phyloP scores from a whole-genome alignment of 1,140 invertebrate species.

The Papilio glaucus region DNA sequence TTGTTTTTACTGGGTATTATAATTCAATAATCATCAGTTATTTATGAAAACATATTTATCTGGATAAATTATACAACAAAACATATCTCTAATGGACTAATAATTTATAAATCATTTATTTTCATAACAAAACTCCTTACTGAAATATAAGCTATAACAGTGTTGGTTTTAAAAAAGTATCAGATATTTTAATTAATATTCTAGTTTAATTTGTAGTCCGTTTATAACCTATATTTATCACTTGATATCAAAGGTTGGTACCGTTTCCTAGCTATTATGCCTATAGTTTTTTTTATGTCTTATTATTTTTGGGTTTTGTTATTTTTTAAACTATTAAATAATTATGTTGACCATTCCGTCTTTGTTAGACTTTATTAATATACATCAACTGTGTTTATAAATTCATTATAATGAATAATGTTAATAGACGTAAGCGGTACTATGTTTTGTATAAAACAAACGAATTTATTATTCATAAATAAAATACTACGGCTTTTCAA shows the following conservation, averaged over 20 bases:
- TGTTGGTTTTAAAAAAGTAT: background rate
- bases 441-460: slow-evolving; percentile 33
- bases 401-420: slow-evolving; percentile 23
- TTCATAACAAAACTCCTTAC: background rate
- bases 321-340: slow-evolving; percentile 30
- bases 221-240: slow-evolving; percentile 20
- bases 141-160: background rate
- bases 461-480: slow-evolving; percentile 38
- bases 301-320: slow-evolving; percentile 32
- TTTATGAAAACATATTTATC: background rate
- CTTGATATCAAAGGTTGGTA: slow-evolving; percentile 6
- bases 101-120: background rate
- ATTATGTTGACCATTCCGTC: slow-evolving; percentile 39
- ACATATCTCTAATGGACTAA: too few species aligned
- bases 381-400: slow-evolving; percentile 10
- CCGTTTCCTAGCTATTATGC: slow-evolving; percentile 29
- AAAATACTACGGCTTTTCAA: slow-evolving; percentile 26
- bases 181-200: background rate
- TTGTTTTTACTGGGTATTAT: background rate
- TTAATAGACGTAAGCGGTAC: slow-evolving; percentile 32
- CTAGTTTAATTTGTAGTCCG: slow-evolving; percentile 9
- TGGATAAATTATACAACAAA: background rate
- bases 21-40: background rate
- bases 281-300: slow-evolving; percentile 21
- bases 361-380: slow-evolving; percentile 35